Evolutionary conservation across 2,888 invertebrate species (phyloP).

Genomic region (Apotomis turbidana): DNA sequence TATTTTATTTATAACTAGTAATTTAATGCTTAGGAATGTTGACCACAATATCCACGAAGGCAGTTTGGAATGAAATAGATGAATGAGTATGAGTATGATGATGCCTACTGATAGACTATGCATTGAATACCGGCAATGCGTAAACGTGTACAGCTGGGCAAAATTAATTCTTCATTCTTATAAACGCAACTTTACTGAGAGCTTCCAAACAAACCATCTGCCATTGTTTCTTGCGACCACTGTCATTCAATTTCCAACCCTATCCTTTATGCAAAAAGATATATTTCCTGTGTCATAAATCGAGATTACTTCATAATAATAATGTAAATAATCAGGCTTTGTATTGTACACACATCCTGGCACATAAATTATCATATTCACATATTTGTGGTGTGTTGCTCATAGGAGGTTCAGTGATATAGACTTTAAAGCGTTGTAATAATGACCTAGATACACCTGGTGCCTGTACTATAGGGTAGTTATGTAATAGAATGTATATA

Average conservation of each 20-base stretch:
- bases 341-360: slow-evolving; percentile 54
- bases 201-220: slow-evolving; percentile 10
- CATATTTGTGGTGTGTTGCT: slow-evolving; percentile 51
- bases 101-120: background rate
- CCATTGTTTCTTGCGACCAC: slow-evolving; percentile 8
- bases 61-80: too few relatives aligned
- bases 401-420: slow-evolving; percentile 3
- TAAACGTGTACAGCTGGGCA: background rate
- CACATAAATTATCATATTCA: slow-evolving; percentile 71
- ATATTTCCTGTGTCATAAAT: slow-evolving; percentile 1
- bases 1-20: too few relatives aligned
- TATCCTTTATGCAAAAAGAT: slow-evolving; percentile 35
- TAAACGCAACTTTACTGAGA: slow-evolving; percentile 9
- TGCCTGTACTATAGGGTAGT: background rate
- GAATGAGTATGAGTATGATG: too few relatives aligned
- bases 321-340: slow-evolving; percentile 51
- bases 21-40: too few relatives aligned
- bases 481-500: slow-evolving; percentile 27
- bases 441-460: slow-evolving; percentile 31
- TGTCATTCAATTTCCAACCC: slow-evolving; percentile 36
- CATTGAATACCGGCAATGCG: background rate
- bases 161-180: slow-evolving; percentile 8
- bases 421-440: slow-evolving; percentile 17
- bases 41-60: too few relatives aligned
- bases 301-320: slow-evolving; percentile 34